Percentiles rank a stretch among this genome's conserved stretches.
Conservation (phyloP, 2,113 vertebrate genomes). For the Dromaius novaehollandiae region DNA sequence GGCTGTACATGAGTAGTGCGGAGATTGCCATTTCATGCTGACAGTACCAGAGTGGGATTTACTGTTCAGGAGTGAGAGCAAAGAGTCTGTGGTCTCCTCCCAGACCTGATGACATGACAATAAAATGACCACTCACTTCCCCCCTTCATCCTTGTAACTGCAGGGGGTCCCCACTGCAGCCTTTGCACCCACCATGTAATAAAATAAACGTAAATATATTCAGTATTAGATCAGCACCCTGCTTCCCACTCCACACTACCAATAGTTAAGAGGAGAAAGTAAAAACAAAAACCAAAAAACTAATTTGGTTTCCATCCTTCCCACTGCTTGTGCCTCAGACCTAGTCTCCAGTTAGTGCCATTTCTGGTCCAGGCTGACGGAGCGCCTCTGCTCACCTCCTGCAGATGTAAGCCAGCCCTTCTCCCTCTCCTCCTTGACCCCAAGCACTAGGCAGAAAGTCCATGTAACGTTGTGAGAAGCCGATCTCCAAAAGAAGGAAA, state of each 20-base stretch:
- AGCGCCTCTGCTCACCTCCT: fast-evolving
- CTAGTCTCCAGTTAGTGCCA: not conserved
- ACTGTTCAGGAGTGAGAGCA: not conserved
- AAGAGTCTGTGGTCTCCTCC: not conserved
- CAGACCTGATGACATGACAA: not conserved
- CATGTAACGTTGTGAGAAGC: not conserved
- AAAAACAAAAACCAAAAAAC: not conserved
- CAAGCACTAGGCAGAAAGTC: not conserved
- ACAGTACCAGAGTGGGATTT: not conserved
- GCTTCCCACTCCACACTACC: not conserved
- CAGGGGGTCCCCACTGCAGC: not conserved
- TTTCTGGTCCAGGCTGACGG: not conserved
- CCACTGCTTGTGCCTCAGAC: not conserved
- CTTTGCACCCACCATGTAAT: not conserved
- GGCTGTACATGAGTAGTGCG: not conserved
- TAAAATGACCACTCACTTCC: not conserved
- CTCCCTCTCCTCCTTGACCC: not conserved
- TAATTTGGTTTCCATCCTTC: not conserved
- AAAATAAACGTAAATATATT: not conserved
- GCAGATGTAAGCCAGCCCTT: not conserved
- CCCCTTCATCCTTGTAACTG: not conserved
- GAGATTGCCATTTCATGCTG: not conserved
- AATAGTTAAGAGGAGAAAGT: not conserved
- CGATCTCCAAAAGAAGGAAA: not conserved
- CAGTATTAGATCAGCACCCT: not conserved